Base-by-base conservation (phyloP, 2,888 invertebrate genomes). In the Prosopocoilus inquinatus region DNA sequence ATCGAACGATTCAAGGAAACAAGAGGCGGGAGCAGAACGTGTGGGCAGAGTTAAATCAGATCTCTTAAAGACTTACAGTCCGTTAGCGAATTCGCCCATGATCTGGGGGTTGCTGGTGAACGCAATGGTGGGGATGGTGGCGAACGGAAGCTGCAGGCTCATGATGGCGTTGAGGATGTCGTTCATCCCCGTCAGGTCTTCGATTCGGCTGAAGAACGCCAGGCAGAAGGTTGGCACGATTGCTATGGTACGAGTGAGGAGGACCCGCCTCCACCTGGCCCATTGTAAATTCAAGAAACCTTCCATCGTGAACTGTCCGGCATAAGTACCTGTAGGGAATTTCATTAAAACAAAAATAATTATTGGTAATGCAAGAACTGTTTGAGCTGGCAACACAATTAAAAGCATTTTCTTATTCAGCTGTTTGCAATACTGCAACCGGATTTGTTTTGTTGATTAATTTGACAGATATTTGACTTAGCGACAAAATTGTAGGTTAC, bases 221-320 rank as follows among this genome's bases (percentile, higher is more conserved):
- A 89, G 79, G 59, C 84, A 83, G 66, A 90, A 87, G 1, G 90
- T 90, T 1, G 82, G 82, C 5, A 86, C 75, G 60, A 94, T 93
- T 20, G 94, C 94, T 64, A 94, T 89, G 4, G 86, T 81, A 64
- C 94, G 83, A 0, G 94, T 94, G 64, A 94, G 82, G 13, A 93
- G 77, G 1, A 94, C 91, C 70, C 94, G 79, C 76, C 89, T 89
- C 94, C 94, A 94, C 36, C 91, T 82, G 1, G 89, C 83, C 93
- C 93, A 94, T 67, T 87, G 86, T 11, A 94, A 79, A 70, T 91
- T 89, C 13, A 94, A 77, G 71, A 94, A 94, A 9, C 93, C 93
- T 81, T 91, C 91, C 91, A 92, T 92, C 0, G 89, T 88, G 75
- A 91, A 92, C 73, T 92, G 92, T 1, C 92, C 92, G n/a, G 91